Conservation (phyloP, 2,888 invertebrate species). For the Agriopis aurantiaria region DNA sequence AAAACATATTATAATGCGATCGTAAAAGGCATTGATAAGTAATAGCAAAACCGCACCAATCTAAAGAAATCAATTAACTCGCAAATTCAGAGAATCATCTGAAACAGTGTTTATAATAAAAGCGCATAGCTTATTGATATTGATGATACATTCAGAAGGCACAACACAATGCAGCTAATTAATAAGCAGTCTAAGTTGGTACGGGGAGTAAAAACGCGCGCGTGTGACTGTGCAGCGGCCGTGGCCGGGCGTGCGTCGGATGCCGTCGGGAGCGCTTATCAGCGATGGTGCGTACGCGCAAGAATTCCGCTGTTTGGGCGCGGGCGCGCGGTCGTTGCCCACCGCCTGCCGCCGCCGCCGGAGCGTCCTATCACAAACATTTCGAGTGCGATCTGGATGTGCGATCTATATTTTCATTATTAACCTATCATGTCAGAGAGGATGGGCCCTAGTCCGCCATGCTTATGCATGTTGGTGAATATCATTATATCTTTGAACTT, state of each 20-base stretch:
- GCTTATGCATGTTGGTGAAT: too few species aligned
- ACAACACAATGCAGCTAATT: constrained; percentile 33
- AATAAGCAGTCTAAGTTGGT: constrained; percentile 43
- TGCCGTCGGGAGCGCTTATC: constrained; percentile 70
- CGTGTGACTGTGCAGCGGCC: constrained; percentile 41
- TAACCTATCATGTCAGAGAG: too few species aligned
- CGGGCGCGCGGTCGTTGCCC: constrained; percentile 59
- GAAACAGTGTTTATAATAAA: constrained; percentile 3
- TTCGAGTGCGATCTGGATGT: constrained; percentile 38
- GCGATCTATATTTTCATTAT: too few species aligned
- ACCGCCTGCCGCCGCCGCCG: constrained; percentile 41
- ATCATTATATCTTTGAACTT: too few species aligned
- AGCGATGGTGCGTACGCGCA: constrained; percentile 76
- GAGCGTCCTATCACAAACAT: constrained; percentile 65
- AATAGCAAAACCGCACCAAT: neutral
- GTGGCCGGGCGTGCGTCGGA: constrained; percentile 59
- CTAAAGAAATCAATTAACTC: neutral
- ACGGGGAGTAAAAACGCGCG: constrained; percentile 48
- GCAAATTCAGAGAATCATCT: constrained; percentile 7
- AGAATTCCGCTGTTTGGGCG: constrained; percentile 72
- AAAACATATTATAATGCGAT: constrained; percentile 8
- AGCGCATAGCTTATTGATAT: constrained; percentile 25
- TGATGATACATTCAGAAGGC: constrained; percentile 35
- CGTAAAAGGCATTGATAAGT: neutral
- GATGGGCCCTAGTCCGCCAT: too few species aligned